phyloP scores from a whole-genome alignment of 2,888 invertebrate species.

The Doris montereyensis region DNA sequence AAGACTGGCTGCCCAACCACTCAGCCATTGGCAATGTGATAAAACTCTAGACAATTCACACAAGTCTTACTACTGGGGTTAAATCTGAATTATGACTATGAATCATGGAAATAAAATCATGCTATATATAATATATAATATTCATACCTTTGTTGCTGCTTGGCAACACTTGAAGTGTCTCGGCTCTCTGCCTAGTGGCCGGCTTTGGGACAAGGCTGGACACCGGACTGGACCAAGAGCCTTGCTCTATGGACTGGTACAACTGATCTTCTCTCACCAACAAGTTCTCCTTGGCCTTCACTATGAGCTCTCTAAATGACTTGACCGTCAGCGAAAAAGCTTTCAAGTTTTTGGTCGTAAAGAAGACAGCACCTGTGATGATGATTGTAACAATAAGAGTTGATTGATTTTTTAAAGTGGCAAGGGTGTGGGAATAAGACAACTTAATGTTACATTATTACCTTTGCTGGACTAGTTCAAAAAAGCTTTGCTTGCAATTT shows the following conservation, averaged over 20 bases:
- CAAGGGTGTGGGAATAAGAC: neutral
- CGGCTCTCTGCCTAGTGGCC: conserved; percentile 31
- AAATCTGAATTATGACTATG: no score
- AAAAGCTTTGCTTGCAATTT: no score
- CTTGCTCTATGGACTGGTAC: conserved; percentile 17
- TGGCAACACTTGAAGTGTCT: conserved; percentile 31
- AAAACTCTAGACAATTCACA: no score
- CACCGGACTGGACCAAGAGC: neutral
- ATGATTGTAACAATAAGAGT: neutral
- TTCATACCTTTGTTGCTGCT: no score
- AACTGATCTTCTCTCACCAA: conserved; percentile 54
- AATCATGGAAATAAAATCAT: no score
- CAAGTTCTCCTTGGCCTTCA: conserved; percentile 85
- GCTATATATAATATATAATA: no score
- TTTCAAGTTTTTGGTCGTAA: conserved; percentile 91
- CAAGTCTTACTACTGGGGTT: no score
- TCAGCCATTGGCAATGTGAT: no score
- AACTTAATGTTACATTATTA: no score
- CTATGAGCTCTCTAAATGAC: conserved; percentile 78
- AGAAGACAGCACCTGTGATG: conserved; percentile 80
- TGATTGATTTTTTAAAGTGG: neutral
- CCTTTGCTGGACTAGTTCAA: no score
- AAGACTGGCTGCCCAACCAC: no score
- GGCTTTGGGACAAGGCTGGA: neutral
- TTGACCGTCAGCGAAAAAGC: conserved; percentile 74